phyloP scores from a whole-genome alignment of 2,113 vertebrate genomes.

The Brachirus orientalis region DNA sequence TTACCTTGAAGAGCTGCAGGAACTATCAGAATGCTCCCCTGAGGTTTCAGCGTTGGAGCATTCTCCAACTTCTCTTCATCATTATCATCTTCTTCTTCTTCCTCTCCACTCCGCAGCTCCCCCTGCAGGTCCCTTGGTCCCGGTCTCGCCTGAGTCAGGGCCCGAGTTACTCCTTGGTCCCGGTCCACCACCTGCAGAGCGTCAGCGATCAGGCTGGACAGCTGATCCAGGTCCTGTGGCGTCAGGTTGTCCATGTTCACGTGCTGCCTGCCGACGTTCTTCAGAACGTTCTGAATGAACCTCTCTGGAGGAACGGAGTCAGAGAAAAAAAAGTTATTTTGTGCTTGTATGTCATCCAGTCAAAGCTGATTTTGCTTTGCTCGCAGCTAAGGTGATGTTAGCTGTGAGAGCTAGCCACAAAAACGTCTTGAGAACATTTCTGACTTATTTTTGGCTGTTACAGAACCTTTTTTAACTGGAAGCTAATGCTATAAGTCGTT shows the following conservation, averaged over 20 bases:
- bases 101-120: constrained; percentile 12
- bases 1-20: constrained; percentile 56
- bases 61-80: constrained; percentile 22
- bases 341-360: no score
- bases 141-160: constrained; percentile 17
- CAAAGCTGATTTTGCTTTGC: no score
- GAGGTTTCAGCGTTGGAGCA: constrained; percentile 37
- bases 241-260: constrained; percentile 80
- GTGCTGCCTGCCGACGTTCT: constrained; percentile 82
- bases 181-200: constrained; percentile 79
- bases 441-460: no score
- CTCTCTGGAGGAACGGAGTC: constrained; percentile 75
- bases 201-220: constrained; percentile 80
- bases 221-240: constrained; percentile 80
- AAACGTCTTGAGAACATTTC: no score
- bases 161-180: constrained; percentile 28
- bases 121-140: constrained; percentile 58
- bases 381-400: no score
- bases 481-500: no score
- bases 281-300: constrained; percentile 85
- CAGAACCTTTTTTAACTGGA: no score
- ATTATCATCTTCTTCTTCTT: constrained; percentile 26
- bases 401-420: no score
- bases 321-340: no score
- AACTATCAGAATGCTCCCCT: constrained; percentile 1